Percentiles rank a stretch among this genome's conserved stretches.
Evolutionary conservation across 2,888 invertebrate genomes (phyloP).

Genomic region (Kuschelorhynchus macadamiae): DNA sequence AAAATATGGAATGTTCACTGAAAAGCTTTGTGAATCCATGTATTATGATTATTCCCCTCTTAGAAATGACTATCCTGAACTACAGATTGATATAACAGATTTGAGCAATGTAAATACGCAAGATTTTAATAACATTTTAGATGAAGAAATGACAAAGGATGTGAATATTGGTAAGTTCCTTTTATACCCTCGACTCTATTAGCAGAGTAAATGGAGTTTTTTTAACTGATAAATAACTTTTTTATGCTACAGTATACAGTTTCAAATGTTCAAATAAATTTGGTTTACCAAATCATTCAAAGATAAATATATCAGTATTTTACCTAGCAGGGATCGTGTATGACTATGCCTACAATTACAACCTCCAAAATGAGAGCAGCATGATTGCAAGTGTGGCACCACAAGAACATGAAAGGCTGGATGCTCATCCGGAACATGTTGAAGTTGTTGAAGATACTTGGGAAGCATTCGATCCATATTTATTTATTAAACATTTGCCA

Average conservation of each 20-base stretch:
- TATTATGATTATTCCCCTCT: conserved; percentile 66
- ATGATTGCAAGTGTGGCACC: conserved; percentile 63
- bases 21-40: conserved; percentile 65
- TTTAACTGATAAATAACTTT: too few species aligned
- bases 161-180: conserved; percentile 49
- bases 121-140: conserved; percentile 71
- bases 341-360: conserved; percentile 63
- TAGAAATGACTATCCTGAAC: conserved; percentile 65
- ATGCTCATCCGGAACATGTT: conserved; percentile 65
- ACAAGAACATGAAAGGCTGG: conserved; percentile 62
- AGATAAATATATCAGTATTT: neutral
- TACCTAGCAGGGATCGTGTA: conserved; percentile 60
- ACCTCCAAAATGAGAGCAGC: conserved; percentile 56
- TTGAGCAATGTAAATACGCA: conserved; percentile 67
- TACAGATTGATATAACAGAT: conserved; percentile 66
- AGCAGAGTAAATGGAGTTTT: too few species aligned
- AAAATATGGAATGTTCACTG: conserved; percentile 60
- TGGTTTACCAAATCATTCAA: neutral
- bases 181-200: too few species aligned
- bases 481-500: conserved; percentile 92
- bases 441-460: conserved; percentile 73
- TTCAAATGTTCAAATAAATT: too few species aligned
- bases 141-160: conserved; percentile 70
- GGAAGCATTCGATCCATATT: conserved; percentile 90
- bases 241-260: too few species aligned